phyloP scores from a whole-genome alignment of 2,113 vertebrate species.

The Alces alces region DNA sequence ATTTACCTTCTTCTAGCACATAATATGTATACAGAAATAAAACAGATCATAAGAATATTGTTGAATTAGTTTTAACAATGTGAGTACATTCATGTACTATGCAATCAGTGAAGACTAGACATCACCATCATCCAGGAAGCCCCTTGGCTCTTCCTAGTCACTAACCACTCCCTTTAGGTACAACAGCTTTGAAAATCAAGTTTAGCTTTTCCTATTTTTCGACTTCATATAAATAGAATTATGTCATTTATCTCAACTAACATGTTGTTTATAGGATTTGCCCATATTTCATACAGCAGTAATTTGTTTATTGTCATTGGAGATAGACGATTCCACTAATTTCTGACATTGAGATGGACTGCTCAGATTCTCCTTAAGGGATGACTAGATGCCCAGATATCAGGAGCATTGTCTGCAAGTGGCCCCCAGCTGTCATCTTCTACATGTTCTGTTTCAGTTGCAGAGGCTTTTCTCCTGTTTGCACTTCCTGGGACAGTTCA shows the following conservation, averaged over 20 bases:
- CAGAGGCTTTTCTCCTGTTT: not conserved
- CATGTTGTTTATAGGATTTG: not conserved
- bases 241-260: not conserved
- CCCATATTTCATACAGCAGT: not conserved
- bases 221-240: not conserved
- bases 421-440: not conserved
- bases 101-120: not conserved
- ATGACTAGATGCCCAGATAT: not conserved
- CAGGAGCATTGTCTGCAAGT: not conserved
- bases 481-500: fast-evolving
- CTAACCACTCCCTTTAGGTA: not conserved
- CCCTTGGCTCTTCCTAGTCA: not conserved
- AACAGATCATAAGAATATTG: not conserved
- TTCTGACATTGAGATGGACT: not conserved
- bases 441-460: not conserved
- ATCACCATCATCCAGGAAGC: not conserved
- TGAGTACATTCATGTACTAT: not conserved
- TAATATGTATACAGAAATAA: not conserved
- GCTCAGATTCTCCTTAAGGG: not conserved
- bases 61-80: not conserved
- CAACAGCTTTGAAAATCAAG: not conserved
- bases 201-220: not conserved
- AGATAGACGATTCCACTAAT: not conserved
- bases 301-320: not conserved
- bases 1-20: not conserved